These are phyloP conservation scores for Channa maculata DNA, from an alignment of 2,113 vertebrate genomes.

Conservation along the genomic window DNA sequence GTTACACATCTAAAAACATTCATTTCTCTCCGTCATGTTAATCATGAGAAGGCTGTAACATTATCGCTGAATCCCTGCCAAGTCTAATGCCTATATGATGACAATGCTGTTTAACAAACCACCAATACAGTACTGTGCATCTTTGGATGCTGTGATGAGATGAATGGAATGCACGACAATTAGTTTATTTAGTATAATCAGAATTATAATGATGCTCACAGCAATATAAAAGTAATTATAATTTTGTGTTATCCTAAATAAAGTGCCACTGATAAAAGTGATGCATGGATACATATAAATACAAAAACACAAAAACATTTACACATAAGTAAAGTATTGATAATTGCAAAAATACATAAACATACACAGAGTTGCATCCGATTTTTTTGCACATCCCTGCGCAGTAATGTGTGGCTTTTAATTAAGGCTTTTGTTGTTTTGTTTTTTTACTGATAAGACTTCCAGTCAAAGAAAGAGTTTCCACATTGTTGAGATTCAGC, in stretches of 20 bases:
- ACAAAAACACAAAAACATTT: conserved; percentile 9
- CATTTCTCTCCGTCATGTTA: conserved; percentile 12
- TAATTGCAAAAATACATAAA: conserved; percentile 12
- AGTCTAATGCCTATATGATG: not conserved
- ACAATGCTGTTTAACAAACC: not conserved
- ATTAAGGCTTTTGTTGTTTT: conserved; percentile 65
- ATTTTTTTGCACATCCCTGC: conserved; percentile 53
- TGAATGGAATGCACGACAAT: conserved; percentile 11
- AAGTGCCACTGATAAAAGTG: conserved; percentile 32
- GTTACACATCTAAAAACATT: not conserved
- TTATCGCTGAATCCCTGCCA: conserved; percentile 2
- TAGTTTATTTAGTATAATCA: not conserved
- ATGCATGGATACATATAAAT: conserved; percentile 21
- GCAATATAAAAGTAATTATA: conserved; percentile 46
- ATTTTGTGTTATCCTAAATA: conserved; percentile 53
- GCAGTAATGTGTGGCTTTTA: conserved; percentile 67
- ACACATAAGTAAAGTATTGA: not conserved
- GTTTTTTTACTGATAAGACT: conserved; percentile 73
- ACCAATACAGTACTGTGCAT: not conserved
- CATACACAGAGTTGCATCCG: conserved; percentile 23
- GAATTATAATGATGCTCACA: conserved; percentile 25
- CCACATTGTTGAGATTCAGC: conserved; percentile 56
- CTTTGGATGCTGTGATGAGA: conserved; percentile 17
- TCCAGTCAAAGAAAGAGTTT: conserved; percentile 63
- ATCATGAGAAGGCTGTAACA: not conserved